Evolutionary conservation across 2,888 invertebrate genomes (phyloP), one percentile per base, ranked within the genome.

Genomic region (Entomobrya multifasciata): DNA sequence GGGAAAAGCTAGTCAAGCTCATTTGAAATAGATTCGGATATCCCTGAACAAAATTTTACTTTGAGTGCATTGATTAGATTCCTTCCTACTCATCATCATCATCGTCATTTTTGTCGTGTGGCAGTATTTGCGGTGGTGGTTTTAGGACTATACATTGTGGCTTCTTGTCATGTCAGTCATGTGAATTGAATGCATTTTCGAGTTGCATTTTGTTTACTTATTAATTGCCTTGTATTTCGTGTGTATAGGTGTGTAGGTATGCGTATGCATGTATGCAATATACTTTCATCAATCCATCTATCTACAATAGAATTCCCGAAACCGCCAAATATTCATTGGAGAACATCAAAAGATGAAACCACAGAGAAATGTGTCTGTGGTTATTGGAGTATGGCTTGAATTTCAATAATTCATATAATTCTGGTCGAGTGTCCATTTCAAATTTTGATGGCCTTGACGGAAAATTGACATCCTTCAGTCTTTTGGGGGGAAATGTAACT

Each of bases 31-130:
- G 10, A 10, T 17, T 10, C 22, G 17, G 36, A 84, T 84, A 80
- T 79, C n/a, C n/a, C n/a, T n/a, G n/a, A n/a, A n/a, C n/a, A n/a
- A 85, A 84, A 84, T 87, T 88, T 85, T 78, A 49, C 62, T 55
- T 22, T 76, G 22, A 17, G 62, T 62, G 41, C 44, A 67, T 67
- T 67, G 67, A 67, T 67, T 67, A 44, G 44, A 67, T 44, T 67
- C 67, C n/a, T n/a, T n/a, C n/a, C 20, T 44, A 1, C 41, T 17
- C 62, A 65, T 65, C 36, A 36, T 1, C 36, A 36, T 65, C 44
- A 41, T 44, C 44, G 20, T 57, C 22, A 20, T 13, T 17, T n/a
- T n/a, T 36, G 44, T 36, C 17, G 20, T 67, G 67, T 11, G 44
- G 44, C 22, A 4, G 27, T 6, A 44, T n/a, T n/a, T 4, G 36